Evolutionary conservation across 2,888 invertebrate species (phyloP).

Genomic region (Gryllus longicercus): DNA sequence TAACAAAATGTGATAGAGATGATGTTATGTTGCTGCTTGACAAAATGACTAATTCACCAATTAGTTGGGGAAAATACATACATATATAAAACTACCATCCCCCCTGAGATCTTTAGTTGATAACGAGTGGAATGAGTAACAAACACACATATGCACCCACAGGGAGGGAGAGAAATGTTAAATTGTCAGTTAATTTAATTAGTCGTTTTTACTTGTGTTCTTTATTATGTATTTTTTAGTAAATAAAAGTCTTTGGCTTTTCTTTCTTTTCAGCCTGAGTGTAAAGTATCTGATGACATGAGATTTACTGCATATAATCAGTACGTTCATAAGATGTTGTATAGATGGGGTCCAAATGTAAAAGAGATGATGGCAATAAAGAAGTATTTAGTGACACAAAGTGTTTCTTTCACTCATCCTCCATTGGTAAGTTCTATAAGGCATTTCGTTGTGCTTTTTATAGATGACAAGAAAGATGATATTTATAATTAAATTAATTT

Average conservation of each 20-base stretch:
- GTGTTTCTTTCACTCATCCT: conserved; percentile 67
- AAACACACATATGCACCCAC: too few species aligned
- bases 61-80: too few species aligned
- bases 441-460: background rate
- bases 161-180: too few species aligned
- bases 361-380: conserved; percentile 81
- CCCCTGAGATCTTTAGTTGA: too few species aligned
- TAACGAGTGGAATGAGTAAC: too few species aligned
- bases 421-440: conserved; percentile 63
- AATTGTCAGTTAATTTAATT: too few species aligned
- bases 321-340: conserved; percentile 80
- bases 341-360: conserved; percentile 85
- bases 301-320: conserved; percentile 86
- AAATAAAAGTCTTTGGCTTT: conserved; percentile 28
- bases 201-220: too few species aligned
- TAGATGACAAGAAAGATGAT: background rate
- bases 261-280: conserved; percentile 60
- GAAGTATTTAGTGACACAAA: conserved; percentile 73
- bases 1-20: too few species aligned
- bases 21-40: too few species aligned
- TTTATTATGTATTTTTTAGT: background rate
- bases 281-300: conserved; percentile 78
- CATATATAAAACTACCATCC: too few species aligned
- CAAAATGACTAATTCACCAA: too few species aligned
- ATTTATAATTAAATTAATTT: conserved; percentile 11